Evolutionary conservation across 2,888 invertebrate genomes (phyloP).

Genomic region (Dryobotodes eremita): DNA sequence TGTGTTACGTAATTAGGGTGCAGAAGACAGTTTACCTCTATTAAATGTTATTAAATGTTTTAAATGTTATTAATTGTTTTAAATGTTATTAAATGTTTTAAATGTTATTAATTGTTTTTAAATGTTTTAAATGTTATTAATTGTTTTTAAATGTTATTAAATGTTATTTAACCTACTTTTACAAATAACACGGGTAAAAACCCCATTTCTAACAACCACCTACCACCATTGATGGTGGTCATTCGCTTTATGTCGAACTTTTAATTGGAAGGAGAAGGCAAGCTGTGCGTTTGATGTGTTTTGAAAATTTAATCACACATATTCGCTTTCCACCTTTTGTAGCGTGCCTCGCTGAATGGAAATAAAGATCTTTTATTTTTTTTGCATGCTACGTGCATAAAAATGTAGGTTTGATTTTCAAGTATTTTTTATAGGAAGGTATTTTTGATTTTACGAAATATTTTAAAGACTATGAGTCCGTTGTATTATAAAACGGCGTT

Average conservation of each 20-base stretch:
- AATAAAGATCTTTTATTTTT: slow-evolving; percentile 12
- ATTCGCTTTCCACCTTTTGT: slow-evolving; percentile 38
- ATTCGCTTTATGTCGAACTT: slow-evolving; percentile 70
- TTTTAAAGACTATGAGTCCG: too few relatives aligned
- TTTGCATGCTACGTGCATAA: not conserved
- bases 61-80: not conserved
- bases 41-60: not conserved
- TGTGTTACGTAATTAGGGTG: too few relatives aligned
- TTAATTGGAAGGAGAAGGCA: slow-evolving; percentile 68
- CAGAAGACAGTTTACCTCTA: too few relatives aligned
- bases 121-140: not conserved
- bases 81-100: not conserved
- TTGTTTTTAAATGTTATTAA: not conserved
- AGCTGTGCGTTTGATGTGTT: slow-evolving; percentile 71
- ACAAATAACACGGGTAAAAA: not conserved
- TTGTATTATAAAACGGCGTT: not conserved
- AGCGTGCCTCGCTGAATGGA: slow-evolving; percentile 8
- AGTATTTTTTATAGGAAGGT: not conserved
- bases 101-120: not conserved
- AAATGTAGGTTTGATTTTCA: slow-evolving; percentile 5
- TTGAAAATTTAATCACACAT: slow-evolving; percentile 68
- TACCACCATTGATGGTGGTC: slow-evolving; percentile 27
- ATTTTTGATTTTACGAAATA: not conserved
- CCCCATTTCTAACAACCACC: not conserved
- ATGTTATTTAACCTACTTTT: too few relatives aligned